A percentile compares a stretch with the other conserved stretches of the same genome.
These are phyloP conservation scores for Myxocyprinus asiaticus DNA, from an alignment of 2,113 vertebrate genomes.

Conservation along the genomic window DNA sequence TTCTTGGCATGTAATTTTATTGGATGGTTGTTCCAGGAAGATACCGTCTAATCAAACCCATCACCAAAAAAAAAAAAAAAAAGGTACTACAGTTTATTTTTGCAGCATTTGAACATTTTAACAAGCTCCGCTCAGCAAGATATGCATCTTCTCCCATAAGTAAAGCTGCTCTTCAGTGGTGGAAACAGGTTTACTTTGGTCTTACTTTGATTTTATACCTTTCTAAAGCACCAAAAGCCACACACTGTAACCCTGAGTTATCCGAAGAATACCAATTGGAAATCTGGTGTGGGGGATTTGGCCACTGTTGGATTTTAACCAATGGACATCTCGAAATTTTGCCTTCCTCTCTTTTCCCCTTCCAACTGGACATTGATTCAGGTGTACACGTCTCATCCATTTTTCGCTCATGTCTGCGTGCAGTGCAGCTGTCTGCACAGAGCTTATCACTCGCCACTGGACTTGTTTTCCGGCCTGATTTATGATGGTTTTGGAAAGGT, in stretches of 20 bases:
- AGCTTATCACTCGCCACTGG: slow-evolving; percentile 84
- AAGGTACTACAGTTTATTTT: slow-evolving; percentile 39
- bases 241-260: slow-evolving; percentile 41
- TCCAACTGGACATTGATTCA: slow-evolving; percentile 81
- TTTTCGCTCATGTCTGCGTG: slow-evolving; percentile 75
- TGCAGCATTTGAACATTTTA: slow-evolving; percentile 45
- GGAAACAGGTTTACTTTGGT: slow-evolving; percentile 4
- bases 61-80: background rate
- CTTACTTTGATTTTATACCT: slow-evolving; percentile 40
- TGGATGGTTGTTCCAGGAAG: slow-evolving; percentile 35
- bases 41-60: slow-evolving; percentile 37
- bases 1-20: slow-evolving; percentile 56
- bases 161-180: slow-evolving; percentile 22
- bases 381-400: slow-evolving; percentile 70
- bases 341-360: slow-evolving; percentile 68
- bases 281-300: slow-evolving; percentile 62
- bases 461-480: slow-evolving; percentile 89
- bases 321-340: slow-evolving; percentile 70
- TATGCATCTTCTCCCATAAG: slow-evolving; percentile 32
- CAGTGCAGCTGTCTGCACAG: slow-evolving; percentile 84
- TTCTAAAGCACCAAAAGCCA: slow-evolving; percentile 56
- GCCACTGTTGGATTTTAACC: slow-evolving; percentile 70
- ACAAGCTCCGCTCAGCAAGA: slow-evolving; percentile 16
- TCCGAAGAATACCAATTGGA: slow-evolving; percentile 52
- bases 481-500: slow-evolving; percentile 91